Conservation (phyloP, 2,113 vertebrate genomes). For the Anseranas semipalmata region DNA sequence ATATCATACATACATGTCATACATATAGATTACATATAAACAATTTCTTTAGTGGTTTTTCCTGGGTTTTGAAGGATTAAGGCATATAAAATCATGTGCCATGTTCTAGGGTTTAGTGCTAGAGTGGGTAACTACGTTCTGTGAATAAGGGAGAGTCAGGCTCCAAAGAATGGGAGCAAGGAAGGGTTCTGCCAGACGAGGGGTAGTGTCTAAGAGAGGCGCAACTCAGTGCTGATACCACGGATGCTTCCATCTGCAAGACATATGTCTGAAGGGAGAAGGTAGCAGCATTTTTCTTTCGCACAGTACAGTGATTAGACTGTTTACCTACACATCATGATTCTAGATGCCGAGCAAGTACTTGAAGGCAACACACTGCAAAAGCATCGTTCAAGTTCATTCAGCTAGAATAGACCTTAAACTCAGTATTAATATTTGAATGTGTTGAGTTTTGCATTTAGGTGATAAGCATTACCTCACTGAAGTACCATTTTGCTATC, state of each 20-base stretch:
- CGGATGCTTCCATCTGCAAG: not conserved
- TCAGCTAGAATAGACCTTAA: not conserved
- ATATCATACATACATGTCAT: not conserved
- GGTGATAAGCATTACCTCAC: not conserved
- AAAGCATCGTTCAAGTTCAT: not conserved
- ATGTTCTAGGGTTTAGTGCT: not conserved
- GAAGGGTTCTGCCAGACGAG: not conserved
- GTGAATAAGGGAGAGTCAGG: not conserved
- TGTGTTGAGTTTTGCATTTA: not conserved
- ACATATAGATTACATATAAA: not conserved
- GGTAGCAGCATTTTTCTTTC: not conserved
- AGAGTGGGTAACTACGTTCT: not conserved
- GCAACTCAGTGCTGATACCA: not conserved
- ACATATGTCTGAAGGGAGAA: not conserved
- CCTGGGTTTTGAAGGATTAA: not conserved
- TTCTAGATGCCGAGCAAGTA: not conserved
- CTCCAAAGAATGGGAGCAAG: not conserved
- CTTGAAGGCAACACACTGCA: not conserved
- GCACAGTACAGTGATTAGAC: not conserved
- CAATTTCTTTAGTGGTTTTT: not conserved
- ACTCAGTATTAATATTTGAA: not conserved
- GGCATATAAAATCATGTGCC: not conserved
- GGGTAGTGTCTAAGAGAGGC: not conserved
- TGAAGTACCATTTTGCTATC: not conserved
- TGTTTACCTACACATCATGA: not conserved